phyloP scores from a whole-genome alignment of 1,140 invertebrate species.

The Meloidogyne chitwoodi region DNA sequence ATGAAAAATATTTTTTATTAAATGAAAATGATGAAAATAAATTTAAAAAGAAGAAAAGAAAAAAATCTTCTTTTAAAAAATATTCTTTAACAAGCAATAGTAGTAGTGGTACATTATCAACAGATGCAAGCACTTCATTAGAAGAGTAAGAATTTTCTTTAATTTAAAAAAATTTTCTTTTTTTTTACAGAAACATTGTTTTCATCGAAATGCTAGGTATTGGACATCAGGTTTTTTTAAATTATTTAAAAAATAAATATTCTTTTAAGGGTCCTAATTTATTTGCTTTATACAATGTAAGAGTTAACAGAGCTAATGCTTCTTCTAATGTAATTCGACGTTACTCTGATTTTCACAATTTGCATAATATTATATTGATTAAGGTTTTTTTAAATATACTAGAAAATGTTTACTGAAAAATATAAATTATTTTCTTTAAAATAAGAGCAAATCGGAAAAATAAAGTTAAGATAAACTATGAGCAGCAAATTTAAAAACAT shows the following conservation, averaged over 20 bases:
- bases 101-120: background rate
- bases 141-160: background rate
- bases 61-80: conserved; percentile 1
- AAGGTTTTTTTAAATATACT: conserved; percentile 60
- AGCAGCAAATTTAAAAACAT: no score
- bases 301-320: conserved; percentile 67
- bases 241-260: background rate
- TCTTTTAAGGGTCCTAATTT: conserved; percentile 67
- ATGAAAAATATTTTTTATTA: background rate
- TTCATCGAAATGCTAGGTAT: conserved; percentile 55
- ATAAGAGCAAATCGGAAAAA: no score
- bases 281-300: conserved; percentile 83
- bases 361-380: conserved; percentile 67
- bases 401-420: no score
- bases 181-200: conserved; percentile 10
- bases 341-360: conserved; percentile 86
- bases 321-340: conserved; percentile 68
- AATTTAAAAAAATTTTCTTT: background rate
- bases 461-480: no score
- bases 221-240: conserved; percentile 47
- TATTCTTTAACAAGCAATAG: background rate
- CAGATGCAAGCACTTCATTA: background rate
- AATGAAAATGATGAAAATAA: background rate
- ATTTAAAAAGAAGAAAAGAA: background rate
- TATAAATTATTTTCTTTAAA: no score